Base-by-base conservation (phyloP, 2,888 invertebrate species). In the Diploptera punctata region DNA sequence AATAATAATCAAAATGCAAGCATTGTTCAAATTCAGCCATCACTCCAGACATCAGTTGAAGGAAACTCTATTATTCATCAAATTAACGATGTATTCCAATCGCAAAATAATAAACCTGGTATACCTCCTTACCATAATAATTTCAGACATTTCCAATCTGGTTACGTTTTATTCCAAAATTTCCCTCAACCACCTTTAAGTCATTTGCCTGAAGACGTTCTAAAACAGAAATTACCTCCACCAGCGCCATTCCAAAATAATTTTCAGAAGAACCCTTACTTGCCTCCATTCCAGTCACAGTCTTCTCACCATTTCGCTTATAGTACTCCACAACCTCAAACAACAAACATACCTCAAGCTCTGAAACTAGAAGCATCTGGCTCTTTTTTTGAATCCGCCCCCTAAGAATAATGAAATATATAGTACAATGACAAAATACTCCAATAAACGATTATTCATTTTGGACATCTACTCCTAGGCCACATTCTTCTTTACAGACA, bases 1-100 rank as follows among this genome's bases (percentile, higher is more conserved):
- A n/a, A 1, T 1, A 65, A 65, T 1, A 44, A 18, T 18, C 29
- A 57, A 21, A n/a, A n/a, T n/a, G 24, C 57, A 24, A 67, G 67
- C 7, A 29, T 60, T 7, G 74, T 77, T 1, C 74, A 75, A 33
- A 71, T 77, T 54, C 75, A 77, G 38, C 75, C 77, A 52, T 77
- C 77, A 4, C 26, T 77, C 7, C 75, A 77, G 72, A 76, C 77
- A 7, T 69, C 73, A 10, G 75, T 75, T 3, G 75, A 71, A 21
- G 71, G 69, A 4, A 72, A 62, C 16, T 73, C 75, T 2, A 44
- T 75, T 19, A 73, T 75, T 33, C 73, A 73, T 49, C 71, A 75
- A 18, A 75, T 75, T 7, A 75, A 75, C n/a, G 54, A 60, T 18
- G 49, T 44, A 1, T 68, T 67, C 31, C 60, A 67, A n/a, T 21